These are phyloP conservation scores for Montifringilla adamsi DNA, from an alignment of 2,113 vertebrate genomes.

Conservation along the genomic window DNA sequence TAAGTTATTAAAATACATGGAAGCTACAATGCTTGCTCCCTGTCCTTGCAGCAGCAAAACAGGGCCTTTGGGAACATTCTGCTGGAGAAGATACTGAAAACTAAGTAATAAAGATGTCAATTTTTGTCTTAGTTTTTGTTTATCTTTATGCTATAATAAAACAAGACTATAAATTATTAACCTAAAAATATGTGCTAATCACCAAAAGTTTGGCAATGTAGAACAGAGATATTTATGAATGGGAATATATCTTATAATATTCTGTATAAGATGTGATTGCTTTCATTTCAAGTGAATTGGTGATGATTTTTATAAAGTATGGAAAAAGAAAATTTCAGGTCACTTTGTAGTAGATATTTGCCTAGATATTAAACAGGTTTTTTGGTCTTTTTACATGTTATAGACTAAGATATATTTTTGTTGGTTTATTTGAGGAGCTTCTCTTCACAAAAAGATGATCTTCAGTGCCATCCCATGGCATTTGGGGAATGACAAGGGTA, in stretches of 20 bases:
- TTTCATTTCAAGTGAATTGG: background rate
- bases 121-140: background rate
- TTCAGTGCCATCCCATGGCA: background rate
- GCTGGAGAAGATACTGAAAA: background rate
- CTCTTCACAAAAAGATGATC: background rate
- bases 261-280: background rate
- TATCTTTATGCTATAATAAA: background rate
- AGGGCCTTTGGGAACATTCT: background rate
- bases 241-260: background rate
- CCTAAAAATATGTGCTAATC: background rate
- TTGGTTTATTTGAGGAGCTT: background rate
- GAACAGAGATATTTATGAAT: background rate
- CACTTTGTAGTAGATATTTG: background rate
- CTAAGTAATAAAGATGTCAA: accelerated
- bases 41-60: background rate
- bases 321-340: background rate
- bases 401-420: background rate
- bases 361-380: background rate
- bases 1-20: background rate
- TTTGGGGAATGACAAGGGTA: accelerated
- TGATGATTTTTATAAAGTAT: background rate
- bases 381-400: background rate
- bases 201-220: background rate
- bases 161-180: background rate
- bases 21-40: background rate